Evolutionary conservation across 2,797 vertebrate genomes (phyloP).

Genomic region (Mus minutoides): DNA sequence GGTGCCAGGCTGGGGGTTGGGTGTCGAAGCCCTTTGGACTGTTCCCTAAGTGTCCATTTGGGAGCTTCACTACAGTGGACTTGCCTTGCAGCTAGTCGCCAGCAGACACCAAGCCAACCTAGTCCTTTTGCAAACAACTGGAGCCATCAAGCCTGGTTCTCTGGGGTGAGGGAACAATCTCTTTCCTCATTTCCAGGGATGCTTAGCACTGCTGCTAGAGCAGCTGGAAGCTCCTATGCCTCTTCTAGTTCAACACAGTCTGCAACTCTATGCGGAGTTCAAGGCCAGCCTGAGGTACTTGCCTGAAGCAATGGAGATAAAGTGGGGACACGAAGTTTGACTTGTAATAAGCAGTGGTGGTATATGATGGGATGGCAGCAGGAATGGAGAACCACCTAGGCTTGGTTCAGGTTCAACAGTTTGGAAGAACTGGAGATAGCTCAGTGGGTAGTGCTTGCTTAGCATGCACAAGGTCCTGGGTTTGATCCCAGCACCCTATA

Average conservation of each 20-base stretch:
- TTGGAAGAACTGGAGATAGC: background rate
- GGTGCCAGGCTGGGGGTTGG: background rate
- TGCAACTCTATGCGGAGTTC: background rate
- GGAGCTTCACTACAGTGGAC: background rate
- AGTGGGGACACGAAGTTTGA: background rate
- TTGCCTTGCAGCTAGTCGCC: background rate
- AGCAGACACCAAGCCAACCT: background rate
- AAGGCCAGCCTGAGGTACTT: background rate
- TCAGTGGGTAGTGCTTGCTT: background rate
- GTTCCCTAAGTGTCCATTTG: background rate
- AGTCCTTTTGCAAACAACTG: background rate
- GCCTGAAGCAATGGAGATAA: background rate
- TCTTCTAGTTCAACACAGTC: background rate
- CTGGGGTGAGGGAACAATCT: background rate
- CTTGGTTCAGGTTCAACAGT: background rate
- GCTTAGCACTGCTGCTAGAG: background rate
- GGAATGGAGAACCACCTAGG: background rate
- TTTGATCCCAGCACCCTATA: background rate
- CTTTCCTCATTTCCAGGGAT: background rate
- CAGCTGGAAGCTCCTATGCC: background rate
- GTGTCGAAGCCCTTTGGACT: background rate
- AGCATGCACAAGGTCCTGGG: background rate
- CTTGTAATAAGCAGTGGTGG: background rate
- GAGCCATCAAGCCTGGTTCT: background rate
- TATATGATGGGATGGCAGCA: background rate